Evolutionary conservation across 2,113 vertebrate species (phyloP).

Genomic region (Ornithorhynchus anatinus): DNA sequence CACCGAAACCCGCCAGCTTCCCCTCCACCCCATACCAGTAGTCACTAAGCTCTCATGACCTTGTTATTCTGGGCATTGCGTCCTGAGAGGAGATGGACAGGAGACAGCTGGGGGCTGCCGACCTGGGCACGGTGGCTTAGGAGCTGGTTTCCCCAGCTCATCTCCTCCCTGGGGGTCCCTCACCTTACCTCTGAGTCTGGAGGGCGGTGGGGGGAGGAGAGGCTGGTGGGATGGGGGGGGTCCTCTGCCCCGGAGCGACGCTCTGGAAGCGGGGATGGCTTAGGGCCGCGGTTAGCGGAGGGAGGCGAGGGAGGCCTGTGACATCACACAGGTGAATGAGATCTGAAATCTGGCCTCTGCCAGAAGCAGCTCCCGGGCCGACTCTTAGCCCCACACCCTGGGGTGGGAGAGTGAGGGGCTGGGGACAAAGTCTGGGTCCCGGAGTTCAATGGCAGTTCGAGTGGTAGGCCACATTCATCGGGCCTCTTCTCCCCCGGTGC

Average conservation of each 20-base stretch:
- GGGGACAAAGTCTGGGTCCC: too few species aligned
- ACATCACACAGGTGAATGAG: neutral
- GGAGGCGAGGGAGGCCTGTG: neutral
- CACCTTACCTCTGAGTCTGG: conserved; percentile 19
- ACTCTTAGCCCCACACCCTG: too few species aligned
- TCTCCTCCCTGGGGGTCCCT: conserved; percentile 37
- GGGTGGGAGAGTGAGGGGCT: too few species aligned
- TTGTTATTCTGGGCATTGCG: conserved; percentile 53
- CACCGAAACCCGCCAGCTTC: neutral
- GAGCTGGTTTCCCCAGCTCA: neutral
- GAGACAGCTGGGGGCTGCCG: conserved; percentile 41
- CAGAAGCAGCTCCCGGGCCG: too few species aligned
- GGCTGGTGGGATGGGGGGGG: neutral
- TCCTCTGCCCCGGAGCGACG: neutral
- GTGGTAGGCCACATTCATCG: too few species aligned
- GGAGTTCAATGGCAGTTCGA: too few species aligned
- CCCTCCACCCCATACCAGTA: conserved; percentile 15
- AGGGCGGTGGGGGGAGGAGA: neutral
- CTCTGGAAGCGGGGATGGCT: neutral
- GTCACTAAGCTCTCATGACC: conserved; percentile 43
- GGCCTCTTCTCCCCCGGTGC: neutral
- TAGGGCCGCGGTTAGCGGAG: neutral
- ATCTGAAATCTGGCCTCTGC: conserved; percentile 23
- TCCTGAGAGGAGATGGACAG: conserved; percentile 49
- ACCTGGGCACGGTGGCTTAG: conserved; percentile 6